phyloP scores from a whole-genome alignment of 1,140 invertebrate species.

The Myzus persicae region DNA sequence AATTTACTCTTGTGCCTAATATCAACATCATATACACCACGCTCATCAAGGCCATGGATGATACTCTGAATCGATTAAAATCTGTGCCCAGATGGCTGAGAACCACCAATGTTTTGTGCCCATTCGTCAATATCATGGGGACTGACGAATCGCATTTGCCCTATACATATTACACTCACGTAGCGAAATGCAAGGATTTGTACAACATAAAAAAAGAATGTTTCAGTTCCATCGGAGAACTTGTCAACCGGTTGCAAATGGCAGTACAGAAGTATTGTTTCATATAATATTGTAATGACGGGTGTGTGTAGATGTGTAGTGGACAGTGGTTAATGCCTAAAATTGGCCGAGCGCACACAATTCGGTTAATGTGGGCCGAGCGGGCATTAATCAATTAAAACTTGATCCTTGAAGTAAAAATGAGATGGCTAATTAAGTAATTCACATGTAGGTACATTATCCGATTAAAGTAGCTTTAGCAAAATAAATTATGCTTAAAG shows the following conservation, averaged over 20 bases:
- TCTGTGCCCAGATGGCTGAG: constrained; percentile 13
- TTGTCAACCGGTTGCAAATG: neutral
- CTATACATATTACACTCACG: neutral
- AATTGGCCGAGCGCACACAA: no score
- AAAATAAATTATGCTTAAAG: no score
- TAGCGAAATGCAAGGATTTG: neutral
- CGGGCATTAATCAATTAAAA: no score
- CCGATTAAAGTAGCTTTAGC: no score
- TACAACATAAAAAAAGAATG: neutral
- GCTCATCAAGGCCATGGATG: neutral
- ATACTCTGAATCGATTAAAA: neutral
- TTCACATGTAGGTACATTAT: no score
- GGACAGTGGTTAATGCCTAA: no score
- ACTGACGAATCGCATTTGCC: neutral
- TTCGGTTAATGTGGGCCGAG: no score
- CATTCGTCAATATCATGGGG: neutral
- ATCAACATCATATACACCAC: neutral
- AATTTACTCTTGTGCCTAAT: neutral
- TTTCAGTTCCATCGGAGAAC: neutral
- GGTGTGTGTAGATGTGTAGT: neutral
- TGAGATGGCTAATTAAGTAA: no score
- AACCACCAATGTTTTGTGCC: neutral
- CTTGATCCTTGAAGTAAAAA: no score
- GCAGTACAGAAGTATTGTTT: neutral
- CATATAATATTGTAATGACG: neutral